Base-by-base conservation (phyloP, 2,888 invertebrate genomes). In the Tineola bisselliella region DNA sequence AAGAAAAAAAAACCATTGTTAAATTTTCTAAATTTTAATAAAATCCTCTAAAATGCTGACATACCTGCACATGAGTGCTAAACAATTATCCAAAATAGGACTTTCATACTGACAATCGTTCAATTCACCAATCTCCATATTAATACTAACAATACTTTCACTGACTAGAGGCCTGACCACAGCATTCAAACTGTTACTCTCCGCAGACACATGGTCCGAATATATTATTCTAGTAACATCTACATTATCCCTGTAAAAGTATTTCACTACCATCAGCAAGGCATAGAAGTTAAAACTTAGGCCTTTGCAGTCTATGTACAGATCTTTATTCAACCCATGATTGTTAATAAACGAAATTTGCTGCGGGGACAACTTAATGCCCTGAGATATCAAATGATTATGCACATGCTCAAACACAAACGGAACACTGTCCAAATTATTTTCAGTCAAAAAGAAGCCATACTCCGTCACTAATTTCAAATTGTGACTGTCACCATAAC, bases 401-500 rank as follows among this genome's bases (percentile, higher is more conserved):
- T 86, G 73, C 43, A 93, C 74, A 67, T 89, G 88, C 44, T 83
- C 78, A 68, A 91, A 84, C 33, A 79, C 73, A 68, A 94, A 89
- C 60, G 87, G 78, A 60, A 94, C 88, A 72, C 80, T 89, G 76
- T 94, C 93, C 67, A 93, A 81, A 33, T 88, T 84, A 84, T 95
- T 95, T 6, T 80, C 71, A 0, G 90, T 88, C 63, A 93, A 76
- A 68, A 90, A 91, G 76, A 97, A 97, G 0, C 97, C 97, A 84
- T 97, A 97, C 69, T 97, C 95, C 0, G 92, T 84, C 33, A 94
- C 89, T n/a, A 97, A 82, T 74, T 93, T 93, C 0, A 90, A 76
- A 81, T 94, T 97, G 67, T 92, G 90, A 73, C 96, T 93, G 44
- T 91, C 87, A 0, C 97, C 97, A 73, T 97, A 97, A 67, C 93